A percentile compares a stretch with the other conserved stretches of the same genome.
Conservation (phyloP, 2,113 vertebrate species). For the Pseudorectes ferrugineus region DNA sequence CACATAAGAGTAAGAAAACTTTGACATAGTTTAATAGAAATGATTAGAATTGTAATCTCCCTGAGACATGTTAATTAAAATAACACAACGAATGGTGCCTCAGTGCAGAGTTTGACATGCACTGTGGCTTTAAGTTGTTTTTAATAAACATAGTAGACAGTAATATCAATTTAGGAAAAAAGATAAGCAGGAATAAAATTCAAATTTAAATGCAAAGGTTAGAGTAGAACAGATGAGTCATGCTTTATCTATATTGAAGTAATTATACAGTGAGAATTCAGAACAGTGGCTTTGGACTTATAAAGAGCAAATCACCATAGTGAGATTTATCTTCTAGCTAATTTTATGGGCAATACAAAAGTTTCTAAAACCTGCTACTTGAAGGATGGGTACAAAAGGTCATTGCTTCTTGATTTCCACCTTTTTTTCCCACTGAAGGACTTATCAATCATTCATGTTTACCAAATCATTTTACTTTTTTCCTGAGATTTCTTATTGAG, state of each 20-base stretch:
- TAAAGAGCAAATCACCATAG: slow-evolving; percentile 55
- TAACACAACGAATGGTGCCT: slow-evolving; percentile 7
- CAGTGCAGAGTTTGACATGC: slow-evolving; percentile 6
- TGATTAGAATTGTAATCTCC: slow-evolving; percentile 25
- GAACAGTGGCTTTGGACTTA: slow-evolving; percentile 39
- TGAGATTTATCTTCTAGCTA: slow-evolving; percentile 53
- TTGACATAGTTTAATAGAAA: slow-evolving; percentile 14
- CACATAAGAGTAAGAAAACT: background rate
- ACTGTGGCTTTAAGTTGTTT: slow-evolving; percentile 50
- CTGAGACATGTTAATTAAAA: slow-evolving; percentile 32
- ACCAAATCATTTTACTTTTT: background rate
- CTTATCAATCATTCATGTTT: slow-evolving; percentile 12
- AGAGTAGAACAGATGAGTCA: slow-evolving; percentile 51
- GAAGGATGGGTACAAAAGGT: background rate
- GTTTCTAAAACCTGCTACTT: slow-evolving; percentile 21
- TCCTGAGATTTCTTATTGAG: background rate
- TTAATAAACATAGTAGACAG: slow-evolving; percentile 57
- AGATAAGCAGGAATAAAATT: slow-evolving; percentile 61
- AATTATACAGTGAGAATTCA: slow-evolving; percentile 61
- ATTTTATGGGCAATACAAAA: slow-evolving; percentile 40
- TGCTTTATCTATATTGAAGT: slow-evolving; percentile 53
- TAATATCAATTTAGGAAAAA: slow-evolving; percentile 53
- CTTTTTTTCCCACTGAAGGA: background rate
- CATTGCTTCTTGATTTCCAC: background rate
- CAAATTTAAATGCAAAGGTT: slow-evolving; percentile 65